Percentiles rank a stretch among this genome's conserved stretches.
phyloP scores from a whole-genome alignment of 2,113 vertebrate species.

The Dermatemys mawii region DNA sequence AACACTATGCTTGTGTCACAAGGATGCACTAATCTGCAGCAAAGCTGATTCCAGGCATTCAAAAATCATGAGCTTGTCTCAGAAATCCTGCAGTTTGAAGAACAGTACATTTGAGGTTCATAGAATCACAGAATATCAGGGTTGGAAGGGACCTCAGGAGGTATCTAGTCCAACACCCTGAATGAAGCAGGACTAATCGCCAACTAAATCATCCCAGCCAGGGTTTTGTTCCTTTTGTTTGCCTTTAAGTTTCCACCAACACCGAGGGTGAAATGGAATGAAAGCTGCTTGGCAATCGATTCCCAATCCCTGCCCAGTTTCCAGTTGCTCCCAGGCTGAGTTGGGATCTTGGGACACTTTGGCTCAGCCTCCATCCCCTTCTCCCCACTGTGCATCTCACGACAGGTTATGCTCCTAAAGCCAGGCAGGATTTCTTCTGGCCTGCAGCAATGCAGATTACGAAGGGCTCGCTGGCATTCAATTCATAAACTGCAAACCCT shows the following conservation, averaged over 20 bases:
- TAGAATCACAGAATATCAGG: too few relatives aligned
- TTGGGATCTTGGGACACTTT: fast-evolving
- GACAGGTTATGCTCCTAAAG: neutral
- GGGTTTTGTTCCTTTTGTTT: neutral
- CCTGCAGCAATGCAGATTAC: neutral
- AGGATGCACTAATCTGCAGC: neutral
- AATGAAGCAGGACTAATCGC: too few relatives aligned
- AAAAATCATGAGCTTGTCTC: fast-evolving
- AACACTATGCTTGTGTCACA: neutral
- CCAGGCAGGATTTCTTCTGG: neutral
- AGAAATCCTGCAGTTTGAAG: neutral
- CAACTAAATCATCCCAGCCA: too few relatives aligned
- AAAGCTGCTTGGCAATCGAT: neutral
- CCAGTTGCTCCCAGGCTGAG: neutral
- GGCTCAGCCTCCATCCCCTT: neutral
- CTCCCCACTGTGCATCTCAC: neutral
- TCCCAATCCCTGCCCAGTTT: neutral
- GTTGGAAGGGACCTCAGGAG: too few relatives aligned
- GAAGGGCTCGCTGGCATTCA: neutral
- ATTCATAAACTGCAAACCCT: fast-evolving
- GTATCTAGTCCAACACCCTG: too few relatives aligned
- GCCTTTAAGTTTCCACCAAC: neutral
- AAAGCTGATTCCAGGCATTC: fast-evolving
- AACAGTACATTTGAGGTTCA: neutral
- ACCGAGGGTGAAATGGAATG: neutral